Conservation (phyloP, 2,888 invertebrate species). For the Geophilus truncorum region DNA sequence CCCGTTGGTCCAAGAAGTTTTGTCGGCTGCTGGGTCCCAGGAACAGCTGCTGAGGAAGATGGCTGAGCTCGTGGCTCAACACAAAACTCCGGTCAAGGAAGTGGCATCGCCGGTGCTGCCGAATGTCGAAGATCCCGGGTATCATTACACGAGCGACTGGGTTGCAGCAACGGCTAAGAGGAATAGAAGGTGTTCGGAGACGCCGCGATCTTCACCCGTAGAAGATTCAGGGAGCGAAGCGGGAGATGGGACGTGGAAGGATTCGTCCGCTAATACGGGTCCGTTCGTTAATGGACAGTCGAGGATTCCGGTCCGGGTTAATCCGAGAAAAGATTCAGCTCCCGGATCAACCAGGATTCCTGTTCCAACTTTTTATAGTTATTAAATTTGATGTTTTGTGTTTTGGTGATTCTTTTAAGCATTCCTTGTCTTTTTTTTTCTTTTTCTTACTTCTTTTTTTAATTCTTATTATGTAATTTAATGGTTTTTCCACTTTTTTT, state of each 20-base stretch:
- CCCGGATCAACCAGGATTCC: constrained; percentile 31
- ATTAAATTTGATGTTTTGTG: constrained; percentile 2
- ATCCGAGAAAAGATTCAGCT: constrained; percentile 9
- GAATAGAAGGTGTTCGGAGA: background rate
- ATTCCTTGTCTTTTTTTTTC: background rate
- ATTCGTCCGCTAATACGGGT: too few relatives aligned
- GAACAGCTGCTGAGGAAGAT: constrained; percentile 67
- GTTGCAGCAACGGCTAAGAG: background rate
- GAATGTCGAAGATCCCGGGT: background rate
- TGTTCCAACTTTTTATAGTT: constrained; percentile 15
- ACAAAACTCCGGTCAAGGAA: constrained; percentile 46
- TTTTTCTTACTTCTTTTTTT: background rate
- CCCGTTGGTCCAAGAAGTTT: constrained; percentile 64
- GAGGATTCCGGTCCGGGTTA: constrained; percentile 25
- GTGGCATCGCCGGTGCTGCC: background rate
- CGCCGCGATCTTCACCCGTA: background rate
- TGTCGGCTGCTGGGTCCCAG: constrained; percentile 68
- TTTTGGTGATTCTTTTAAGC: background rate
- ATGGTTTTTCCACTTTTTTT: background rate
- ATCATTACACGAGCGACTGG: constrained; percentile 23
- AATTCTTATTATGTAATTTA: background rate
- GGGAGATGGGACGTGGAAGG: background rate
- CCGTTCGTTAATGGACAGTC: background rate
- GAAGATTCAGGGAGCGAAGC: background rate
- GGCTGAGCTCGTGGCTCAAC: constrained; percentile 62